Conservation (phyloP, 2,888 invertebrate genomes). For the Rugalucina vietnamica region DNA sequence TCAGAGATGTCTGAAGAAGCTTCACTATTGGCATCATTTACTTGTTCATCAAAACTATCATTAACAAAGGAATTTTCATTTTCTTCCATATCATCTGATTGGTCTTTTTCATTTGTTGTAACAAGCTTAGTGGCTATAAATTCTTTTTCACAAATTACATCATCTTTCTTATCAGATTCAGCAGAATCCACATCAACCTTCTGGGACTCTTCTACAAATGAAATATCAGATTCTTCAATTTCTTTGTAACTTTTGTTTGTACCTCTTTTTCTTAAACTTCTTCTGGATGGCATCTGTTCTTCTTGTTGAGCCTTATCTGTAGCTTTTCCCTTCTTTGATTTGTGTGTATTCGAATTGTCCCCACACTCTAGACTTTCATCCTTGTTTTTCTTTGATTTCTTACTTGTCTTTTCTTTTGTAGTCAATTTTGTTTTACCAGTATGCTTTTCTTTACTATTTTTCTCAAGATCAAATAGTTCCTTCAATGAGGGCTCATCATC, state of each 20-base stretch:
- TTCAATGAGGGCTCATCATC: slow-evolving; percentile 50
- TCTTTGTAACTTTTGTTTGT: slow-evolving; percentile 24
- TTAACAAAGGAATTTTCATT: too few relatives aligned
- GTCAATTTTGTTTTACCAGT: neutral
- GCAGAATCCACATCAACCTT: neutral
- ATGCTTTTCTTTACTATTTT: neutral
- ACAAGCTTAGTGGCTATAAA: neutral
- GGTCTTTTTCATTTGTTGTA: neutral
- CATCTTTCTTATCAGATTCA: neutral
- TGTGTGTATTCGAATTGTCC: neutral
- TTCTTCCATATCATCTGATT: too few relatives aligned
- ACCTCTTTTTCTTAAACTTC: slow-evolving; percentile 13
- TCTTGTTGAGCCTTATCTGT: neutral
- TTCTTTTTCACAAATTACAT: neutral
- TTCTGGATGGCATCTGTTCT: neutral
- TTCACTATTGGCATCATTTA: neutral
- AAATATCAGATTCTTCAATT: neutral
- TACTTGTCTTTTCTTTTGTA: neutral
- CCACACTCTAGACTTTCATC: neutral
- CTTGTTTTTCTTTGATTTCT: neutral
- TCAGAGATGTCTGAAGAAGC: neutral
- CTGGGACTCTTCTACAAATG: neutral
- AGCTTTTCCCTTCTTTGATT: neutral
- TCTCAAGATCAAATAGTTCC: slow-evolving; percentile 34
- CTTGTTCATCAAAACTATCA: too few relatives aligned